Evolutionary conservation across 1,140 invertebrate species (phyloP).

Genomic region (Drosophila nigrodunni): DNA sequence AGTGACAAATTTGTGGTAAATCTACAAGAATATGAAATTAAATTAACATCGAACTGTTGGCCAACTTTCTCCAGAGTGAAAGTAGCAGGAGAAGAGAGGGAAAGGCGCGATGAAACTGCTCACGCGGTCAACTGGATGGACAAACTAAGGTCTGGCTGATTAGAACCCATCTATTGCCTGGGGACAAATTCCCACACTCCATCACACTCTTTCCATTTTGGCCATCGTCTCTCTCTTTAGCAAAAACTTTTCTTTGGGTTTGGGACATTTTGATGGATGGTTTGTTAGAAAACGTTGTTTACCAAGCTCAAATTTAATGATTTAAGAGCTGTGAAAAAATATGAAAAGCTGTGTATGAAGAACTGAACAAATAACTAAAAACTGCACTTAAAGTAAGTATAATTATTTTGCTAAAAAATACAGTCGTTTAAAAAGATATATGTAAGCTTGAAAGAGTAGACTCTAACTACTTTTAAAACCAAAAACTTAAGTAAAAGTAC

Average conservation of each 20-base stretch:
- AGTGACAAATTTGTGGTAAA: slow-evolving; percentile 55
- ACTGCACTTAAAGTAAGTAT: too few relatives aligned
- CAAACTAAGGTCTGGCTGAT: slow-evolving; percentile 33
- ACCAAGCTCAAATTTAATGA: slow-evolving; percentile 25
- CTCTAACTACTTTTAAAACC: too few relatives aligned
- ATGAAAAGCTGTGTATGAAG: too few relatives aligned
- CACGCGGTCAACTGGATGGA: slow-evolving; percentile 28
- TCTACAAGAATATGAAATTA: slow-evolving; percentile 62
- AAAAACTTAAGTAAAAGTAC: too few relatives aligned
- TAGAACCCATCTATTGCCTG: slow-evolving; percentile 48
- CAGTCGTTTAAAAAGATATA: too few relatives aligned
- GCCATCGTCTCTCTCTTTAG: not conserved
- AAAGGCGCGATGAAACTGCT: not conserved
- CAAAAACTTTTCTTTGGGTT: slow-evolving; percentile 53
- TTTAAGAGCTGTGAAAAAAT: slow-evolving; percentile 13
- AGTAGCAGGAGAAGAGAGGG: too few relatives aligned
- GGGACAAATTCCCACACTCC: slow-evolving; percentile 19
- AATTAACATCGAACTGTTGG: slow-evolving; percentile 59
- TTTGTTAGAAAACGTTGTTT: not conserved
- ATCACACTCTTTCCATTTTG: not conserved
- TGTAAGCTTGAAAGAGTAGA: too few relatives aligned
- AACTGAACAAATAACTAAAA: too few relatives aligned
- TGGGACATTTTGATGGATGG: slow-evolving; percentile 60
- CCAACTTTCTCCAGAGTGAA: slow-evolving; percentile 45
- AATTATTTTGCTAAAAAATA: too few relatives aligned